Evolutionary conservation across 2,797 vertebrate species (phyloP).

Genomic region (Hippocampus kuda): DNA sequence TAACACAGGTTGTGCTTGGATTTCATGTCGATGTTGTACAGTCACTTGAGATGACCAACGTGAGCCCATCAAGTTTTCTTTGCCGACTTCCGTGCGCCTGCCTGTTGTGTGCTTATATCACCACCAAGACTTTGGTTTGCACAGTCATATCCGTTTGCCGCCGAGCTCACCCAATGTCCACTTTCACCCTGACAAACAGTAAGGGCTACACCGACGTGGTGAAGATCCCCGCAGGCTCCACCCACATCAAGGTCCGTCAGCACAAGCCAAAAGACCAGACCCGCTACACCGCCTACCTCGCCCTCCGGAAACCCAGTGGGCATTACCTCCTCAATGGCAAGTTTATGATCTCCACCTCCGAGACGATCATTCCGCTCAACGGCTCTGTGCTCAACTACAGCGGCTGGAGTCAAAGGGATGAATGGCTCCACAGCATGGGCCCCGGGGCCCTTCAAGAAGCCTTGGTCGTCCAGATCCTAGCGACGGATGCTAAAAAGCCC

Average conservation of each 20-base stretch:
- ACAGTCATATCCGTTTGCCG: background rate
- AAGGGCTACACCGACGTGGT: constrained; percentile 96
- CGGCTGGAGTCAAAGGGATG: constrained; percentile 91
- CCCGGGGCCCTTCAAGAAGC: constrained; percentile 79
- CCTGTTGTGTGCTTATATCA: background rate
- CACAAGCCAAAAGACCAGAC: constrained; percentile 89
- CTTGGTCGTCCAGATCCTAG: constrained; percentile 84
- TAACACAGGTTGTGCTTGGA: no score
- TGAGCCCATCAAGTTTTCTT: no score
- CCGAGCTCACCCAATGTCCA: background rate
- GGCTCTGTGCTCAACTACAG: constrained; percentile 96
- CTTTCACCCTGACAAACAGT: constrained; percentile 52
- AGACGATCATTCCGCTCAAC: constrained; percentile 85
- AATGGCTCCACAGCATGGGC: constrained; percentile 88
- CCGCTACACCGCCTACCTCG: constrained; percentile 87
- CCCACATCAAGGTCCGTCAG: constrained; percentile 93
- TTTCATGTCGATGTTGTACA: no score
- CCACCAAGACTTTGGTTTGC: background rate
- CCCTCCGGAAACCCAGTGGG: constrained; percentile 76
- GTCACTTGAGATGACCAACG: no score
- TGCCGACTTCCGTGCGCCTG: no score
- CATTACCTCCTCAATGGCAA: constrained; percentile 95
- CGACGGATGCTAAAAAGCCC: constrained; percentile 81
- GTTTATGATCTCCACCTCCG: constrained; percentile 97
- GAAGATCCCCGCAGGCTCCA: constrained; percentile 88